Evolutionary conservation across 2,888 invertebrate genomes (phyloP), one percentile per base, ranked within the genome.

Genomic region (Dicycla oo): DNA sequence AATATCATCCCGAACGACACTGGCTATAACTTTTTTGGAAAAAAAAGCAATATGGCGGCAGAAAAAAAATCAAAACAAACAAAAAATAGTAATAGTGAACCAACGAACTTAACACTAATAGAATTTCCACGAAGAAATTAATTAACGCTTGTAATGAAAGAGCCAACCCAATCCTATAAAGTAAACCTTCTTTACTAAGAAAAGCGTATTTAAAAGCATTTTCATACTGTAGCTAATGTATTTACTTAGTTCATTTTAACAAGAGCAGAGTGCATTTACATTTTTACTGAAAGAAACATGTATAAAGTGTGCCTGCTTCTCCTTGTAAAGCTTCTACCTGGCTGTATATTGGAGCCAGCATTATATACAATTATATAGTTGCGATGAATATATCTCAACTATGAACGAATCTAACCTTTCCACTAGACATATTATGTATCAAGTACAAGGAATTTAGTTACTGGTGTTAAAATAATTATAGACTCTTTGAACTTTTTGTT

Each of bases 231-330:
- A 30, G 15, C 15, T 56, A 78, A 78, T 51, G 53, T 38, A 56
- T 56, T 61, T 45, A 61, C 34, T 54, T 45, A 61, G 18, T 78
- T 60, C 1, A 38, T 38, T 47, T 43, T 56, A 51, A 61, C 7
- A 51, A 56, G 43, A 78, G 43, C n/a, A 56, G 34, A 78, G 69
- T 69, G 60, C 70, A 69, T 68, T 77, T 53, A 23, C 10, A 54
- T 70, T 61, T 49, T 60, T 13, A 38, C n/a, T n/a, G 2, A 47
- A 60, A 20, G 15, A 53, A 74, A 47, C 4, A 5, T 38, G 7
- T 13, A 23, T 43, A 20, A 26, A n/a, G 38, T 40, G n/a, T n/a
- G 34, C 4, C 70, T 49, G 10, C 15, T 23, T 7, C 15, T 51
- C 6, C 7, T 8, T 40, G 26, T n/a, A n/a, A 18, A 20, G 11